Percentiles rank a stretch among this genome's conserved stretches.
Evolutionary conservation across 1,140 invertebrate genomes (phyloP).

Genomic region (Cylas formicarius): DNA sequence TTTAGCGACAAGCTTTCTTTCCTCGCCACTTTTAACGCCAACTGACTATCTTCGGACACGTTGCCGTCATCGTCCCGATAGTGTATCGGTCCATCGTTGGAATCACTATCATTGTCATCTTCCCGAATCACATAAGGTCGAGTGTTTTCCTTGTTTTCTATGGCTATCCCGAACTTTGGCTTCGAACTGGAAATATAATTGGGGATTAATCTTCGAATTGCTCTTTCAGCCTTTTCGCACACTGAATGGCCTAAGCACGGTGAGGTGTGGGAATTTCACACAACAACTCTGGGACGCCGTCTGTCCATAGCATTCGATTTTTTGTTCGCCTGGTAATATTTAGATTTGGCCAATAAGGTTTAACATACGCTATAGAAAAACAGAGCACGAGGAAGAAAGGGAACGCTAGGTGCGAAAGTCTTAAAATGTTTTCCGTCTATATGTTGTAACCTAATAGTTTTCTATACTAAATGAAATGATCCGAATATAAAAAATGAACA

Average conservation of each 20-base stretch:
- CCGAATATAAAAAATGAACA: too few relatives aligned
- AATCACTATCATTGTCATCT: constrained; percentile 66
- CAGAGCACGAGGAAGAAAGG: background rate
- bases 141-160: constrained; percentile 80
- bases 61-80: constrained; percentile 43
- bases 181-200: constrained; percentile 58
- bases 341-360: too few relatives aligned
- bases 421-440: background rate
- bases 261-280: too few relatives aligned
- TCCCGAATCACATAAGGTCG: constrained; percentile 64
- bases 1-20: constrained; percentile 95
- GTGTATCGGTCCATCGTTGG: constrained; percentile 49
- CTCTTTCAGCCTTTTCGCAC: too few relatives aligned
- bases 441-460: too few relatives aligned
- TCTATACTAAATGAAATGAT: too few relatives aligned
- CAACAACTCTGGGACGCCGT: too few relatives aligned
- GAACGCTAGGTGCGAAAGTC: background rate
- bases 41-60: constrained; percentile 44
- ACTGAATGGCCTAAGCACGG: too few relatives aligned
- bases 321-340: too few relatives aligned
- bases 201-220: constrained; percentile 5
- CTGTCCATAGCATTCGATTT: too few relatives aligned
- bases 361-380: background rate
- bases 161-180: constrained; percentile 59
- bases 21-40: constrained; percentile 86